Percentiles rank a stretch among this genome's conserved stretches.
Evolutionary conservation across 30 jellyfish, hydroid and myxozoan genomes (phyloP).

Genomic region (Pseudorhiza aurosa): DNA sequence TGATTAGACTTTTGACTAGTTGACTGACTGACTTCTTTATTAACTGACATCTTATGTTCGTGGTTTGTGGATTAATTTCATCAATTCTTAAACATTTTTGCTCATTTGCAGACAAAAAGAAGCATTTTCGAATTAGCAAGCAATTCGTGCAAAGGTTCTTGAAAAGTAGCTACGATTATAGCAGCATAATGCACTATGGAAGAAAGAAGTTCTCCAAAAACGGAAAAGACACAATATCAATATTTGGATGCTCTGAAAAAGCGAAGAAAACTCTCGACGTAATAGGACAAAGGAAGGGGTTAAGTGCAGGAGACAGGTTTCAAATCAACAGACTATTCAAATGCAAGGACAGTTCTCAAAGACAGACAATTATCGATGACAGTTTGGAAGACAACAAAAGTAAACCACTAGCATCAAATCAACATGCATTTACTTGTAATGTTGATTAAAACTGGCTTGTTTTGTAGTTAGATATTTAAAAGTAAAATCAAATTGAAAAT

Average conservation of each 20-base stretch:
- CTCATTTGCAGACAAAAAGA: conserved; percentile 32
- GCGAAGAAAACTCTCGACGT: conserved; percentile 12
- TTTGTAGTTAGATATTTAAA: no score
- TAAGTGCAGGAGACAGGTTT: conserved; percentile 39
- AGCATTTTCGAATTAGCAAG: conserved; percentile 2
- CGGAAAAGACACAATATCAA: conserved; percentile 34
- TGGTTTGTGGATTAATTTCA: no score
- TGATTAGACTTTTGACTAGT: no score
- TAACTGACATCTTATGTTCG: no score
- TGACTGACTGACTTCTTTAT: no score
- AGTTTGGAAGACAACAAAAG: background rate
- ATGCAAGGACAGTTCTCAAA: background rate
- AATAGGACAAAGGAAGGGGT: conserved; percentile 37
- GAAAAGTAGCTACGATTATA: conserved; percentile 3
- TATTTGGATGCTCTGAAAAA: conserved; percentile 31
- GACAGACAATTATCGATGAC: background rate
- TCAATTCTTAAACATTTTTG: no score
- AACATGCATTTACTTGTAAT: background rate
- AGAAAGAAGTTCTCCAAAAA: conserved; percentile 16
- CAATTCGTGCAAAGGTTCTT: conserved; percentile 23
- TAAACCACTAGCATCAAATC: background rate
- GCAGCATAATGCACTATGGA: conserved; percentile 34
- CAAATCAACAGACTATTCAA: conserved; percentile 16
- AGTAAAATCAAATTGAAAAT: no score
- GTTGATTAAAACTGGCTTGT: background rate